Conservation (phyloP, 2,888 invertebrate genomes). For the Cordilura impudica region DNA sequence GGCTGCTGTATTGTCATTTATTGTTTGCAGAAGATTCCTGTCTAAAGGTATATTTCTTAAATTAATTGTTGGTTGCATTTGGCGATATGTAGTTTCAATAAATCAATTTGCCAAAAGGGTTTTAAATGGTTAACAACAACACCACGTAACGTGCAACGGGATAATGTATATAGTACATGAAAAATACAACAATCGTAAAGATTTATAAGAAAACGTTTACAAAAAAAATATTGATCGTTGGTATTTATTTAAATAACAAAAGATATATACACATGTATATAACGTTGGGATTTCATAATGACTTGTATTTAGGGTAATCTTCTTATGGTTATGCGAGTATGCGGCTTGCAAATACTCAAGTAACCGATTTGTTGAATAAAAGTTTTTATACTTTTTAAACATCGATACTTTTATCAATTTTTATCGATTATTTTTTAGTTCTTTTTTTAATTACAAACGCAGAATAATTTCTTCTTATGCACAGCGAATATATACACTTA, state of each 20-base stretch:
- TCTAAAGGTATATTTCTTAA: constrained; percentile 42
- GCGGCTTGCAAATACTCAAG: not conserved
- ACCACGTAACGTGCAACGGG: constrained; percentile 11
- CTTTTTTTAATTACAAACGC: too few relatives aligned
- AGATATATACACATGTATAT: not conserved
- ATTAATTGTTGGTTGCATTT: constrained; percentile 72
- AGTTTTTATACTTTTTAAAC: too few relatives aligned
- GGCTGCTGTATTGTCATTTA: constrained; percentile 50
- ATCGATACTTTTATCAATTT: too few relatives aligned
- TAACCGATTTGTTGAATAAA: not conserved
- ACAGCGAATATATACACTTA: too few relatives aligned
- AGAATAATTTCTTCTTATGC: too few relatives aligned
- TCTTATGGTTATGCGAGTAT: not conserved
- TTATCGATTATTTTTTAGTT: too few relatives aligned
- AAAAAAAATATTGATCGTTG: constrained; percentile 17
- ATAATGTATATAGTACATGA: not conserved
- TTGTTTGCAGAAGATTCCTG: constrained; percentile 52
- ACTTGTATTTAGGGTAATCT: not conserved
- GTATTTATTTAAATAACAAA: constrained; percentile 21
- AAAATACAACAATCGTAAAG: not conserved
- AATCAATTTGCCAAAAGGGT: constrained; percentile 69
- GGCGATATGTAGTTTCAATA: constrained; percentile 69
- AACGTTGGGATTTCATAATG: not conserved
- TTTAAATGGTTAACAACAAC: constrained; percentile 22
- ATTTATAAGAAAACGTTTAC: constrained; percentile 18